Conservation (phyloP, 2,888 invertebrate species). For the Melinopterus prodromus region DNA sequence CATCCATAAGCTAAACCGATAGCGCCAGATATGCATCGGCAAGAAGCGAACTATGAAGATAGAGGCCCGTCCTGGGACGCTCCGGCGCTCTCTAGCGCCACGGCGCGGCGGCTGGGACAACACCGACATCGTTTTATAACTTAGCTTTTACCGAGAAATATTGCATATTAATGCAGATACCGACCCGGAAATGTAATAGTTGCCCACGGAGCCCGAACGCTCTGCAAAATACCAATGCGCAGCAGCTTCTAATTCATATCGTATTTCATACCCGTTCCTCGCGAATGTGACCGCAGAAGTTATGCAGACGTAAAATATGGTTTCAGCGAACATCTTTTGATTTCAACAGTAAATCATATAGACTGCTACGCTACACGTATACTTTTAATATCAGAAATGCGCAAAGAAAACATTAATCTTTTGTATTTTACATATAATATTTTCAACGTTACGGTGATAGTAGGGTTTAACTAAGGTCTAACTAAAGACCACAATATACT, state of each 20-base stretch:
- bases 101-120: slow-evolving; percentile 9
- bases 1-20: slow-evolving; percentile 52
- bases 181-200: slow-evolving; percentile 30
- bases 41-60: slow-evolving; percentile 46
- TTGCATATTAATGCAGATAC: slow-evolving; percentile 44
- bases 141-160: slow-evolving; percentile 41
- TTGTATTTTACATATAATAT: too few relatives aligned
- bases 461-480: too few relatives aligned
- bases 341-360: background rate
- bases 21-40: slow-evolving; percentile 49
- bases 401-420: too few relatives aligned
- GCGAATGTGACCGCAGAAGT: background rate
- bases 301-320: background rate
- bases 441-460: too few relatives aligned
- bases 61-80: slow-evolving; percentile 44
- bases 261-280: background rate
- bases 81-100: slow-evolving; percentile 26
- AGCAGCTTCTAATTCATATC: slow-evolving; percentile 9
- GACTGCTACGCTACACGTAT: background rate
- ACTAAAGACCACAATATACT: too few relatives aligned
- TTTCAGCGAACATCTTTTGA: background rate
- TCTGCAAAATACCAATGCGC: slow-evolving; percentile 31
- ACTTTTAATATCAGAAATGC: too few relatives aligned
- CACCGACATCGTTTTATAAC: slow-evolving; percentile 34
- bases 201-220: slow-evolving; percentile 19